phyloP scores from a whole-genome alignment of 2,888 invertebrate species.

The Leucoma salicis region DNA sequence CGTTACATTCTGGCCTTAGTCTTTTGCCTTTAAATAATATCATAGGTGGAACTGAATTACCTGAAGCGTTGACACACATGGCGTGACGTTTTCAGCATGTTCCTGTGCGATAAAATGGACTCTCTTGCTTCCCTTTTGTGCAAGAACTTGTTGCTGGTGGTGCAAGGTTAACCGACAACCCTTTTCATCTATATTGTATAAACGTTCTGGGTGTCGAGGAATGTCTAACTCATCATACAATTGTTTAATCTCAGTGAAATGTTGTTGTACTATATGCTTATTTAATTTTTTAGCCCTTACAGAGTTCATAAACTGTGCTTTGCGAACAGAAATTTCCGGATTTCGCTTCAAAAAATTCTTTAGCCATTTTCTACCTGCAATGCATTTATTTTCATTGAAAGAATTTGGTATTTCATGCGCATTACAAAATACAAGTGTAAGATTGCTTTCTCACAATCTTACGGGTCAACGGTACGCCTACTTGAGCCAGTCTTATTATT shows the following conservation, averaged over 20 bases:
- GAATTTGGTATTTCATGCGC: constrained; percentile 9
- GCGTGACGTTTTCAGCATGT: constrained; percentile 31
- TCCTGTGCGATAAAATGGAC: constrained; percentile 22
- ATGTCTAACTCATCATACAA: constrained; percentile 2
- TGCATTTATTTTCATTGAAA: constrained; percentile 3
- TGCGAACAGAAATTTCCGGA: constrained; percentile 8
- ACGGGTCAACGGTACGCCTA: constrained; percentile 8
- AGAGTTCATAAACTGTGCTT: constrained; percentile 19
- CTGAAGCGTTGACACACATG: constrained; percentile 14
- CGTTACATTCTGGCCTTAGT: constrained; percentile 13
- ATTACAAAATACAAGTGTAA: constrained; percentile 13
- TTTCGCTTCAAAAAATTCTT: constrained; percentile 16
- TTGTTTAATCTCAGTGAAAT: not conserved
- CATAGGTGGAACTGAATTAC: constrained; percentile 26
- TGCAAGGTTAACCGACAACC: constrained; percentile 20
- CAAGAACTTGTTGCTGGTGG: constrained; percentile 21
- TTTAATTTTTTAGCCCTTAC: constrained; percentile 22
- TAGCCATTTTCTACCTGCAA: constrained; percentile 15
- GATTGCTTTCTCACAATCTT: constrained; percentile 5
- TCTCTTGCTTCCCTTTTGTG: constrained; percentile 20
- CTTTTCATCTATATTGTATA: constrained; percentile 25
- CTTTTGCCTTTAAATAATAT: constrained; percentile 19
- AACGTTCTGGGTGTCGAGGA: constrained; percentile 5
- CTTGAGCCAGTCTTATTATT: constrained; percentile 7
- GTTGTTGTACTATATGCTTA: constrained; percentile 11